A percentile compares a stretch with the other conserved stretches of the same genome.
Evolutionary conservation across 2,113 vertebrate genomes (phyloP).

Genomic region (Misgurnus anguillicaudatus): DNA sequence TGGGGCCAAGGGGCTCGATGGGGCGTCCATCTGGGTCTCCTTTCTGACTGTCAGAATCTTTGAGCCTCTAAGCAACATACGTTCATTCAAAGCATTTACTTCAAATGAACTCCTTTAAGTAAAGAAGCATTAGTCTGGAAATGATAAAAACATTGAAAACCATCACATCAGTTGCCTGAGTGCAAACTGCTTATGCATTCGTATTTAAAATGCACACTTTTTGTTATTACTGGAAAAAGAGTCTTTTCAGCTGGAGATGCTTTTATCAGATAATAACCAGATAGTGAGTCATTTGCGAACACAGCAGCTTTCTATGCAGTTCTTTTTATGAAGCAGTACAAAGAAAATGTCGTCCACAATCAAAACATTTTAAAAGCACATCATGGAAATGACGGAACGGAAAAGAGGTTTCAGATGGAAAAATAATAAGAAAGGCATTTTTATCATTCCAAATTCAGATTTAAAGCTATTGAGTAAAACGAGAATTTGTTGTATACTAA

Average conservation of each 20-base stretch:
- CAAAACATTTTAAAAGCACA: conserved; percentile 29
- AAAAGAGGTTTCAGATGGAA: conserved; percentile 37
- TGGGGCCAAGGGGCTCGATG: conserved; percentile 7
- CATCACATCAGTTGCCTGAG: conserved; percentile 26
- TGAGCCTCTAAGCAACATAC: not conserved
- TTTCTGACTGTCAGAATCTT: conserved; percentile 19
- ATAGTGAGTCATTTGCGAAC: conserved; percentile 28
- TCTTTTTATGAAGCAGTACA: conserved; percentile 29
- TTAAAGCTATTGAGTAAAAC: not conserved
- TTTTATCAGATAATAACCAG: conserved; percentile 47
- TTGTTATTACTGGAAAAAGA: conserved; percentile 37
- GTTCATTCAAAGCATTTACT: conserved; percentile 19
- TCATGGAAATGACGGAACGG: conserved; percentile 10
- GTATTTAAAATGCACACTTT: conserved; percentile 27
- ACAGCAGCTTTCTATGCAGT: conserved; percentile 25
- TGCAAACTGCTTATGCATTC: conserved; percentile 27
- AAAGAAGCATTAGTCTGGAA: conserved; percentile 5
- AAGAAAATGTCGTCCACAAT: conserved; percentile 25
- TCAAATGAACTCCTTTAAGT: not conserved
- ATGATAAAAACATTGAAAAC: conserved; percentile 42
- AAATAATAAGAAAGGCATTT: conserved; percentile 27
- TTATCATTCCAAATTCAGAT: not conserved
- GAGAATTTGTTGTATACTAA: not conserved
- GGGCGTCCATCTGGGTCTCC: conserved; percentile 9
- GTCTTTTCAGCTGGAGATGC: conserved; percentile 36